Conservation (phyloP, 2,888 invertebrate species). For the Coremacera marginata region DNA sequence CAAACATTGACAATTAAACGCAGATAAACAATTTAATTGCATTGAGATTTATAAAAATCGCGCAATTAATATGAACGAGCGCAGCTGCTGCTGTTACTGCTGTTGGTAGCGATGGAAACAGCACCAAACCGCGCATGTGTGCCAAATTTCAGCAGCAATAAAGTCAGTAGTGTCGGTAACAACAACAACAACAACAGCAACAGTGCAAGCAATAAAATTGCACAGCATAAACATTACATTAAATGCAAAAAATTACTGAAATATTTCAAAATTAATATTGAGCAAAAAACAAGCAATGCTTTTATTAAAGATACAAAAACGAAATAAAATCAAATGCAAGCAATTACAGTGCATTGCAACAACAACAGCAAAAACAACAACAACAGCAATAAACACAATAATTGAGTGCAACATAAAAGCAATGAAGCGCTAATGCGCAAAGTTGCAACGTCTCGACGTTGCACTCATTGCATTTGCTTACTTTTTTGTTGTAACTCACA, state of each 20-base stretch:
- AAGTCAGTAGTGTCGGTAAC: neutral
- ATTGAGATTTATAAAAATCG: no score
- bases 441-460: constrained; percentile 19
- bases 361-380: neutral
- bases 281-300: neutral
- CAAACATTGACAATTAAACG: no score
- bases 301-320: neutral
- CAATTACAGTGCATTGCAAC: no score
- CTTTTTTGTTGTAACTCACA: no score
- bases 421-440: constrained; percentile 13
- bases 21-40: no score
- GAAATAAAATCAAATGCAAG: neutral
- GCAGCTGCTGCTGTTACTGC: neutral
- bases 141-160: neutral
- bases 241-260: no score
- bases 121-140: neutral
- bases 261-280: no score
- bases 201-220: neutral
- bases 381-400: neutral
- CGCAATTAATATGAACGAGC: neutral
- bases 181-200: neutral
- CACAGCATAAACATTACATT: neutral
- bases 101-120: neutral
- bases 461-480: neutral
- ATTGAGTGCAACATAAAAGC: constrained; percentile 1